A percentile compares a stretch with the other conserved stretches of the same genome.
Conservation (phyloP, 2,113 vertebrate species). For the Serilophus lunatus region DNA sequence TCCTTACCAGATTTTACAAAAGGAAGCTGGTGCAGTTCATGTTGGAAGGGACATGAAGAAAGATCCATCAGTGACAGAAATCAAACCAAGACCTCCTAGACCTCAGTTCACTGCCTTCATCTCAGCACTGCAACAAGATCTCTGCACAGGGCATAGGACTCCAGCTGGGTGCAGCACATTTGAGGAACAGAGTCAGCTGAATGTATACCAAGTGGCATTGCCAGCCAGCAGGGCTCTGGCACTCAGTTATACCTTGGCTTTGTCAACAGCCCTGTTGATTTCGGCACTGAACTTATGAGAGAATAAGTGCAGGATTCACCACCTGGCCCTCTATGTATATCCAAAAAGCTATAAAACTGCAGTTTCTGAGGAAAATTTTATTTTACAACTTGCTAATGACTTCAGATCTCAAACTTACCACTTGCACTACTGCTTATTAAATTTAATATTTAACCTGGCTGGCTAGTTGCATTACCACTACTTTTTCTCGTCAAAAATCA, state of each 20-base stretch:
- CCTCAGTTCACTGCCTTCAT: neutral
- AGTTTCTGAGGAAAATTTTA: neutral
- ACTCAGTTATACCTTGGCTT: neutral
- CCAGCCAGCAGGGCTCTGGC: neutral
- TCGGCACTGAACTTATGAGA: neutral
- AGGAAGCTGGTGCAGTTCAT: neutral
- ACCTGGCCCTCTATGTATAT: neutral
- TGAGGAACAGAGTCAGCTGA: neutral
- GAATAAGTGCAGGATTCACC: neutral
- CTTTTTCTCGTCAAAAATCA: neutral
- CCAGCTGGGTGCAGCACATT: neutral
- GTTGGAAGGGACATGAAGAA: neutral
- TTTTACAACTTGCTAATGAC: constrained; percentile 7
- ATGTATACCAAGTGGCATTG: neutral
- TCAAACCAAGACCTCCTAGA: neutral
- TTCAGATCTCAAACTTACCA: neutral
- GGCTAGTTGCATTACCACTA: neutral
- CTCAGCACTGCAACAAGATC: neutral
- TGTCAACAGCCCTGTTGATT: neutral
- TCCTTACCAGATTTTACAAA: neutral
- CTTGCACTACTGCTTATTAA: neutral
- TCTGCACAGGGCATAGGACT: neutral
- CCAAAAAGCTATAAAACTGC: neutral
- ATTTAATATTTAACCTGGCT: neutral
- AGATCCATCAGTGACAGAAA: neutral